Evolutionary conservation across 2,113 vertebrate species (phyloP), one percentile per base, ranked within the genome.

Genomic region (Argyrosomus japonicus): DNA sequence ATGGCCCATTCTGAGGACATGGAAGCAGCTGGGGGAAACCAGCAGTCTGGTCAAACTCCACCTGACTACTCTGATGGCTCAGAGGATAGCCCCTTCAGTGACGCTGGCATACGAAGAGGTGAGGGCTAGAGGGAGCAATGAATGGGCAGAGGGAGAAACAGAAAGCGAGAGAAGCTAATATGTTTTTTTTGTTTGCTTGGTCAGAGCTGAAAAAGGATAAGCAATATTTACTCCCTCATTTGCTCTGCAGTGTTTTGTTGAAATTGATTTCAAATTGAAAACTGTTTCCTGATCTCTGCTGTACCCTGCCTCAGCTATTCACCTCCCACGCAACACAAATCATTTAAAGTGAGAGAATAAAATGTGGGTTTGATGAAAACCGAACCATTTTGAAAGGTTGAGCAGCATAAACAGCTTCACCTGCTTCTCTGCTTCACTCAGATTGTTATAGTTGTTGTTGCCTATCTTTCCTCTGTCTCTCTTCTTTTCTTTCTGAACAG

Each of bases 31-130:
- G 53, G 21, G 63, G 81, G 21, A 1, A 2, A 53, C 50, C 65
- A 68, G 53, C 67, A 77, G 40, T 61, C 29, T 2, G 45, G 8
- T 45, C 36, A 71, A 17, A 25, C 82, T 50, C 94, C 93, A 1
- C 93, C 95, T 0, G 74, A 62, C 7, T 95, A 93, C 65, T 18
- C 58, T 8, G 1, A 14, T 0, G 85, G 36, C 70, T 71, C 75
- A 2, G 88, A 91, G 60, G 85, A 93, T 0, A 82, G 58, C 51
- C 21, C 2, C 76, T 96, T 96, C 72, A 91, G 88, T 40, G 92
- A 95, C 1, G 82, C 77, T 15, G 47, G 61, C 14, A 79, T 95
- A 56, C 87, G 94, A 48, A 90, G 92, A 94, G 95, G 95, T 94
- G 82, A 88, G 84, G 36, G 36, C 51, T 25, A 1, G 25, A 79